These are phyloP conservation scores for Camelus dromedarius DNA, from an alignment of 2,113 vertebrate genomes.

Conservation along the genomic window DNA sequence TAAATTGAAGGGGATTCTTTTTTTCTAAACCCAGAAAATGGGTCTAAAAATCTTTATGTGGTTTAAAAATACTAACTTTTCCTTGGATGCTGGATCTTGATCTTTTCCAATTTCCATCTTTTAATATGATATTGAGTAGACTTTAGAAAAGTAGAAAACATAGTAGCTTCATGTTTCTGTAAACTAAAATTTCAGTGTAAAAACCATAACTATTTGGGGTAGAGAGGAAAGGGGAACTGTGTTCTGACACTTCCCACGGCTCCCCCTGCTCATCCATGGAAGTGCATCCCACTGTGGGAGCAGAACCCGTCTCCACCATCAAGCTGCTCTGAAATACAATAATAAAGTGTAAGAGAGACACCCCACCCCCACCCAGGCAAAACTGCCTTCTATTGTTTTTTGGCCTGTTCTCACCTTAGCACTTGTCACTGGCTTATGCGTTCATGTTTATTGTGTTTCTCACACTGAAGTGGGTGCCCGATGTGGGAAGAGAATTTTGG, in stretches of 20 bases:
- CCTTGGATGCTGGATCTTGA: neutral
- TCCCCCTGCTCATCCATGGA: neutral
- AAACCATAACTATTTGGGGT: neutral
- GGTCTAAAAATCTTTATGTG: neutral
- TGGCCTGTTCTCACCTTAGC: neutral
- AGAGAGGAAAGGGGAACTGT: too few relatives aligned
- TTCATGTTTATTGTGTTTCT: neutral
- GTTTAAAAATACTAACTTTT: neutral
- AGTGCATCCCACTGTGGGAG: neutral
- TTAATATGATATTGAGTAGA: neutral
- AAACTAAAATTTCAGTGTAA: neutral
- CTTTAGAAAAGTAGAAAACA: neutral
- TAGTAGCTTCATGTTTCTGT: neutral
- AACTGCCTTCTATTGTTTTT: neutral
- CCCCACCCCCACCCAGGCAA: neutral
- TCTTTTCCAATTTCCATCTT: neutral
- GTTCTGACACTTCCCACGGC: fast-evolving
- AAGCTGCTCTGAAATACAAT: neutral
- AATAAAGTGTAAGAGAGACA: too few relatives aligned
- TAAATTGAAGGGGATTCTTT: neutral
- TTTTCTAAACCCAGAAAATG: neutral
- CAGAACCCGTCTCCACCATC: neutral
- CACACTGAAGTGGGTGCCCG: neutral
- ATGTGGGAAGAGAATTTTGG: neutral
- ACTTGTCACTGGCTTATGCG: too few relatives aligned